phyloP scores from a whole-genome alignment of 2,113 vertebrate species.

The Tyrannus savana region DNA sequence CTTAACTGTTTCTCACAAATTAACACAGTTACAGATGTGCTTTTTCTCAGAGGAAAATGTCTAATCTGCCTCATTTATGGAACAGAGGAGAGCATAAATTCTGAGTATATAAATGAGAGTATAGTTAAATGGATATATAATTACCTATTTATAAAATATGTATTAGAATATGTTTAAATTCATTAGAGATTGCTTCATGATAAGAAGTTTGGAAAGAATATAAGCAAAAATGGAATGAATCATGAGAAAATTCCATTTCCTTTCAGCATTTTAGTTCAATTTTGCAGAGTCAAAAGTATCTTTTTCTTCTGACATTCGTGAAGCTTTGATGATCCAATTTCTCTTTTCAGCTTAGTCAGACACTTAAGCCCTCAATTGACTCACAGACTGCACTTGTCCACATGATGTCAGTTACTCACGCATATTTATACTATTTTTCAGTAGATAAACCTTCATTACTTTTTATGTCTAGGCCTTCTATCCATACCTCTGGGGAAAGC shows the following conservation, averaged over 20 bases:
- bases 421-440: constrained; percentile 4
- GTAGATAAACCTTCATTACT: not conserved
- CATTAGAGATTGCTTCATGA: not conserved
- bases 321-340: not conserved
- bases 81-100: not conserved
- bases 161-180: not conserved
- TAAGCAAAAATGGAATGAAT: not conserved
- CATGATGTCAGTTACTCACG: constrained; percentile 42
- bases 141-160: not conserved
- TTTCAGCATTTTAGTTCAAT: constrained; percentile 24
- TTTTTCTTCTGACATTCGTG: not conserved
- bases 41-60: not conserved
- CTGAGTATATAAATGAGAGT: not conserved
- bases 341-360: constrained; percentile 12
- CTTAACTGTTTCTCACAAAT: not conserved
- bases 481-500: not conserved
- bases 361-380: not conserved
- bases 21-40: not conserved
- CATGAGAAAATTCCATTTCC: not conserved
- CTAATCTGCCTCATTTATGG: not conserved
- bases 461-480: not conserved
- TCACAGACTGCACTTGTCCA: not conserved
- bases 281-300: not conserved
- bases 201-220: not conserved
- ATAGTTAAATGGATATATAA: not conserved